Percentiles rank a stretch among this genome's conserved stretches.
Conservation (phyloP, 2,888 invertebrate genomes). For the Argyresthia albistria region DNA sequence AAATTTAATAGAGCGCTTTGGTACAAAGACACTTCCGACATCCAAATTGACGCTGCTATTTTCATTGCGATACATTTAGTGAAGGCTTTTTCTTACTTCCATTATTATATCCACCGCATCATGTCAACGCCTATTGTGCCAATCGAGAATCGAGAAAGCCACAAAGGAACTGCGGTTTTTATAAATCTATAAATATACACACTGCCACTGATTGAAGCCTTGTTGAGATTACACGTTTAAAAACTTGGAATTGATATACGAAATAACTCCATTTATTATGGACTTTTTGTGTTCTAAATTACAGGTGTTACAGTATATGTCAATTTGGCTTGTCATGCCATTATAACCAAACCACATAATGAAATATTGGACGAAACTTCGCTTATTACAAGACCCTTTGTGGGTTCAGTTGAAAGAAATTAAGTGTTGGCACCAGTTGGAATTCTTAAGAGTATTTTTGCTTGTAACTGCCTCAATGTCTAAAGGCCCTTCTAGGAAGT, state of each 20-base stretch:
- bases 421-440: background rate
- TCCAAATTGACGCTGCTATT: conserved; percentile 16
- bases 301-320: conserved; percentile 46
- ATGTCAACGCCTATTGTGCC: conserved; percentile 63
- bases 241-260: conserved; percentile 44
- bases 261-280: conserved; percentile 60
- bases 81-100: conserved; percentile 39
- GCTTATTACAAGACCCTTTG: conserved; percentile 10
- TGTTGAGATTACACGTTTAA: conserved; percentile 63
- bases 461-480: no score
- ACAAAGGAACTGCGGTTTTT: conserved; percentile 55
- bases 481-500: no score
- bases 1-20: conserved; percentile 39
- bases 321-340: conserved; percentile 47
- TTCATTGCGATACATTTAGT: conserved; percentile 14
- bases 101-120: conserved; percentile 54
- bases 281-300: conserved; percentile 48
- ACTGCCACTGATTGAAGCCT: conserved; percentile 51
- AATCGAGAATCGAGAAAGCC: conserved; percentile 42
- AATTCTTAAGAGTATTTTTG: no score
- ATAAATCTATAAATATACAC: conserved; percentile 64
- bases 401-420: background rate
- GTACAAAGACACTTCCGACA: conserved; percentile 52
- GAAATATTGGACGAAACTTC: conserved; percentile 30
- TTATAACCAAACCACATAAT: conserved; percentile 41